A percentile compares a stretch with the other conserved stretches of the same genome.
Evolutionary conservation across 1,140 invertebrate genomes (phyloP).

Genomic region (Leptinotarsa undecemlineata): DNA sequence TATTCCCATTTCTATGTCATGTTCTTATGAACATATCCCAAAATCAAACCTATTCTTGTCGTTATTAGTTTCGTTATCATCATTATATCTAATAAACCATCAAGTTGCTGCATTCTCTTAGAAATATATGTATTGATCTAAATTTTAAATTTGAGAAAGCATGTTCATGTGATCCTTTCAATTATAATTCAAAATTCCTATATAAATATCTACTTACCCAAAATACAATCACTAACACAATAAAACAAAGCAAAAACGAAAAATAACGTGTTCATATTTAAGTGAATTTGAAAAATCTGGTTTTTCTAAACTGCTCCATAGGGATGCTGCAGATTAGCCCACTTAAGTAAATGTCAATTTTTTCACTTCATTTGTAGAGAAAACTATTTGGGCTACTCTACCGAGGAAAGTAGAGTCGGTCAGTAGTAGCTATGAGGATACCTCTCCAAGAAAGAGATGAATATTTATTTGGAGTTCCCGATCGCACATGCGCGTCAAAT

Average conservation of each 20-base stretch:
- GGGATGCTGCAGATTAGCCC: conserved; percentile 37
- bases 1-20: too few relatives aligned
- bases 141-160: too few relatives aligned
- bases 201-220: conserved; percentile 25
- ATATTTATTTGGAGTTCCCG: conserved; percentile 29
- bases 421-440: conserved; percentile 12
- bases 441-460: neutral
- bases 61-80: too few relatives aligned
- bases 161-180: too few relatives aligned
- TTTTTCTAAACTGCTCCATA: conserved; percentile 32
- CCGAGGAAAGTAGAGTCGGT: conserved; percentile 25
- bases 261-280: conserved; percentile 19
- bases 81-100: too few relatives aligned
- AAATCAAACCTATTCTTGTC: too few relatives aligned
- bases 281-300: conserved; percentile 23
- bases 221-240: conserved; percentile 25
- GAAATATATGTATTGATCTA: too few relatives aligned
- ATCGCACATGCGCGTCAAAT: conserved; percentile 32
- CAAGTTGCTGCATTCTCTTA: too few relatives aligned
- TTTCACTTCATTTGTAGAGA: neutral
- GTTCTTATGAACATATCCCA: too few relatives aligned
- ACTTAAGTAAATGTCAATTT: conserved; percentile 1
- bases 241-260: conserved; percentile 25
- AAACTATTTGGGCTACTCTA: conserved; percentile 21
- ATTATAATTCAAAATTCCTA: too few relatives aligned